phyloP scores from a whole-genome alignment of 2,888 invertebrate genomes.

The Rhagonycha lutea region DNA sequence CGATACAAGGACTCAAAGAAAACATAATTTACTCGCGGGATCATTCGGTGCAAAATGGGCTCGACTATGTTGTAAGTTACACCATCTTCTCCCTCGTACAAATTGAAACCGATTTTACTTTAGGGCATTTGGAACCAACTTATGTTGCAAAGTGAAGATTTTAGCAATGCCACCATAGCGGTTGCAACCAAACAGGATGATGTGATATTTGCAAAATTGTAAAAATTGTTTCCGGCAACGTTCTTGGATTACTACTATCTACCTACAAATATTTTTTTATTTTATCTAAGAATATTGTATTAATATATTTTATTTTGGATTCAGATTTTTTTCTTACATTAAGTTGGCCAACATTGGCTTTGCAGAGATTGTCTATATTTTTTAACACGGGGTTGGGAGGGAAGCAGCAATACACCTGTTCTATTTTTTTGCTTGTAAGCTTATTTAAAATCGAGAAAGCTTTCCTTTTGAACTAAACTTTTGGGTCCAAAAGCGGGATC shows the following conservation, averaged over 20 bases:
- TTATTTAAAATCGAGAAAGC: too few relatives aligned
- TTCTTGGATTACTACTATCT: neutral
- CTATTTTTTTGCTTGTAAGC: too few relatives aligned
- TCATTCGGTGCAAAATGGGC: slow-evolving; percentile 82
- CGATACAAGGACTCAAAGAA: slow-evolving; percentile 89
- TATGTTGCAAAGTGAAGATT: neutral
- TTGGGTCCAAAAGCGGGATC: too few relatives aligned
- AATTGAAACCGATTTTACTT: neutral
- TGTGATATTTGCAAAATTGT: neutral
- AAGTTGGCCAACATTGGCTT: too few relatives aligned
- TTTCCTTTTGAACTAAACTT: too few relatives aligned
- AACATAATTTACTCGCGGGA: slow-evolving; percentile 85
- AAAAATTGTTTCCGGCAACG: neutral
- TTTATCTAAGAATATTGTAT: too few relatives aligned
- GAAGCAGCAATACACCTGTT: too few relatives aligned
- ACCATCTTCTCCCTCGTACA: neutral
- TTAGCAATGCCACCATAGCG: neutral
- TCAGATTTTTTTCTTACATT: too few relatives aligned
- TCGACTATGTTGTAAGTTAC: slow-evolving; percentile 84
- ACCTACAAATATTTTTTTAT: too few relatives aligned
- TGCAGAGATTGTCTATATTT: too few relatives aligned
- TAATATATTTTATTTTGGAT: too few relatives aligned
- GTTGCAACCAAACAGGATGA: neutral
- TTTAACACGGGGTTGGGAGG: too few relatives aligned
- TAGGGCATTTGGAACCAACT: neutral